These are phyloP conservation scores for Thalassoma bifasciatum DNA, from an alignment of 2,113 vertebrate species.

Conservation along the genomic window DNA sequence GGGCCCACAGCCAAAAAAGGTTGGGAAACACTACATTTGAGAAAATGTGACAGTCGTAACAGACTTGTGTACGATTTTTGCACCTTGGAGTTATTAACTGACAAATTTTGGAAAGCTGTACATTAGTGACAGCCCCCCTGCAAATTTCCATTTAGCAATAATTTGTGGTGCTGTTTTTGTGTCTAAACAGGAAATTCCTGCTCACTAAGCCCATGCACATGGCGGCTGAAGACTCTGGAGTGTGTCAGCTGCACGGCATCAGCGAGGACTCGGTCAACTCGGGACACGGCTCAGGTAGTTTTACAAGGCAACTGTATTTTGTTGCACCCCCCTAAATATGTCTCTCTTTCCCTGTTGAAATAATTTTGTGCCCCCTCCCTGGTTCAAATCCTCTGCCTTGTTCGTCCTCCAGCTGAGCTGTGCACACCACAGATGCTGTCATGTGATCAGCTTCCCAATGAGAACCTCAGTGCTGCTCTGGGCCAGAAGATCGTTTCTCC, in stretches of 20 bases:
- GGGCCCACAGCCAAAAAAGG: too few relatives aligned
- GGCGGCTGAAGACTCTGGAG: conserved; percentile 84
- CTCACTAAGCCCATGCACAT: conserved; percentile 90
- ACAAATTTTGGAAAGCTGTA: too few relatives aligned
- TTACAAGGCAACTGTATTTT: too few relatives aligned
- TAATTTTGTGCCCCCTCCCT: background rate
- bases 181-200: conserved; percentile 91
- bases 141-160: background rate
- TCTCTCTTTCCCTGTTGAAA: too few relatives aligned
- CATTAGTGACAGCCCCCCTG: too few relatives aligned
- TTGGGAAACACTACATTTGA: too few relatives aligned
- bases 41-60: too few relatives aligned
- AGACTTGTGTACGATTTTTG: too few relatives aligned
- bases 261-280: conserved; percentile 86
- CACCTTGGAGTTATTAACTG: too few relatives aligned
- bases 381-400: background rate
- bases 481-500: conserved; percentile 94
- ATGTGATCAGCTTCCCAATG: conserved; percentile 89
- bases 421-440: conserved; percentile 87
- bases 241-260: conserved; percentile 90
- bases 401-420: conserved; percentile 69
- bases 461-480: conserved; percentile 92
- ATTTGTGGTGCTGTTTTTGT: background rate
- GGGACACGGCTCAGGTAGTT: conserved; percentile 88
- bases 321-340: too few relatives aligned